Conservation (phyloP, 1,140 invertebrate species). For the Macrotrachela quadricornifera region DNA sequence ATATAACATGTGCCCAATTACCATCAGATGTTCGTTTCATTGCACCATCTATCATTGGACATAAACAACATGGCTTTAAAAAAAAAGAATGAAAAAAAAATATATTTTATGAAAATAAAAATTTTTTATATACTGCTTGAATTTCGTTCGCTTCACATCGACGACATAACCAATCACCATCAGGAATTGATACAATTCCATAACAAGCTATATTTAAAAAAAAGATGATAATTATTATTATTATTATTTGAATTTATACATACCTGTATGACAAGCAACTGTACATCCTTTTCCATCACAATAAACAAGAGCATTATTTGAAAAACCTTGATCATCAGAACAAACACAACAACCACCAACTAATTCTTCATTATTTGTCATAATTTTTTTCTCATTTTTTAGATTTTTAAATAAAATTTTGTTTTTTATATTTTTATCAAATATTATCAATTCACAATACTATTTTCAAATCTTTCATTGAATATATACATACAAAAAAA, state of each 20-base stretch:
- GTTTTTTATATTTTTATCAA: no score
- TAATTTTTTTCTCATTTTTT: no score
- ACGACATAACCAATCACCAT: conserved; percentile 85
- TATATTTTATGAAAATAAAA: not conserved
- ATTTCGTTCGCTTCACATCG: conserved; percentile 85
- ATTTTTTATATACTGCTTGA: conserved; percentile 33
- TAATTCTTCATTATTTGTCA: conserved; percentile 50
- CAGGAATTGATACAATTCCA: conserved; percentile 83
- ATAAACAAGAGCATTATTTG: conserved; percentile 91
- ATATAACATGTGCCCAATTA: conserved; percentile 82
- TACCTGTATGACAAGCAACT: conserved; percentile 80
- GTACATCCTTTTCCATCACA: conserved; percentile 91
- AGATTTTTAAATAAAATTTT: no score
- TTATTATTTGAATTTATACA: no score
- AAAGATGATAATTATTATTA: not conserved
- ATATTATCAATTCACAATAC: no score
- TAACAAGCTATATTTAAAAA: conserved; percentile 89
- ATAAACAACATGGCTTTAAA: conserved; percentile 67
- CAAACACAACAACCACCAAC: conserved; percentile 96
- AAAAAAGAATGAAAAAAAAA: conserved; percentile 9
- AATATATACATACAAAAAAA: no score
- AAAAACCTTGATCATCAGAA: conserved; percentile 91
- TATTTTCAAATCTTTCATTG: no score
- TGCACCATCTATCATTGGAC: conserved; percentile 79
- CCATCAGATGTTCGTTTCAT: conserved; percentile 70